A percentile compares a stretch with the other conserved stretches of the same genome.
phyloP scores from a whole-genome alignment of 2,888 invertebrate species.

The Abrostola triplasia region DNA sequence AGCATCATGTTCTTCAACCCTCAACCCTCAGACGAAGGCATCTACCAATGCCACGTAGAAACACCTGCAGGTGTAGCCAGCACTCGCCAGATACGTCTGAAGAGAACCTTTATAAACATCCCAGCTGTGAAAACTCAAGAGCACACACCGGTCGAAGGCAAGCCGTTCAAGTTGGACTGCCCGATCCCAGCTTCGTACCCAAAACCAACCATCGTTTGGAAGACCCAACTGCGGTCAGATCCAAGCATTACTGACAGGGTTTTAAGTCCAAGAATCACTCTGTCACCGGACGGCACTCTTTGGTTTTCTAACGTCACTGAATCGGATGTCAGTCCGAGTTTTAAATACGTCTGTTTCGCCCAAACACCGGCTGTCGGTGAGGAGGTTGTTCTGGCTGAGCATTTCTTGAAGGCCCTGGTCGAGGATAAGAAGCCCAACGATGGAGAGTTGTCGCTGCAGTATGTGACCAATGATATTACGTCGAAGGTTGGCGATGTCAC shows the following conservation, averaged over 20 bases:
- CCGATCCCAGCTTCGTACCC: constrained; percentile 72
- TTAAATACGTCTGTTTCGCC: constrained; percentile 75
- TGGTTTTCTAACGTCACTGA: constrained; percentile 75
- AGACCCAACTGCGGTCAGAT: constrained; percentile 61
- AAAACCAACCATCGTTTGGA: constrained; percentile 74
- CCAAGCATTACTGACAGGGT: constrained; percentile 59
- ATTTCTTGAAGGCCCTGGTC: constrained; percentile 66
- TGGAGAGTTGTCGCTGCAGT: constrained; percentile 71
- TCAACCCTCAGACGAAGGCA: constrained; percentile 67
- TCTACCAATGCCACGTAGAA: constrained; percentile 73
- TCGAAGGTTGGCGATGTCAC: constrained; percentile 69
- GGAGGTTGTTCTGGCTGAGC: constrained; percentile 70
- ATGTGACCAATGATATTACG: constrained; percentile 69
- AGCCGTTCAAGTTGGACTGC: constrained; percentile 74
- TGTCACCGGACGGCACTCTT: constrained; percentile 72
- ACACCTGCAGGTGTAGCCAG: constrained; percentile 70
- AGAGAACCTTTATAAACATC: constrained; percentile 62
- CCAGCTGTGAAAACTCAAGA: constrained; percentile 60
- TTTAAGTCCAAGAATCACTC: constrained; percentile 65
- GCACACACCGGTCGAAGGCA: constrained; percentile 72
- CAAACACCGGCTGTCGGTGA: constrained; percentile 66
- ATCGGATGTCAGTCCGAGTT: constrained; percentile 65
- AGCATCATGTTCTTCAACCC: constrained; percentile 71
- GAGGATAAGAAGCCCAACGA: constrained; percentile 60
- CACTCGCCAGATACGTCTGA: constrained; percentile 65